Percentiles rank a stretch among this genome's conserved stretches.
Conservation (phyloP, 2,113 vertebrate genomes). For the Pterocles burchelli region DNA sequence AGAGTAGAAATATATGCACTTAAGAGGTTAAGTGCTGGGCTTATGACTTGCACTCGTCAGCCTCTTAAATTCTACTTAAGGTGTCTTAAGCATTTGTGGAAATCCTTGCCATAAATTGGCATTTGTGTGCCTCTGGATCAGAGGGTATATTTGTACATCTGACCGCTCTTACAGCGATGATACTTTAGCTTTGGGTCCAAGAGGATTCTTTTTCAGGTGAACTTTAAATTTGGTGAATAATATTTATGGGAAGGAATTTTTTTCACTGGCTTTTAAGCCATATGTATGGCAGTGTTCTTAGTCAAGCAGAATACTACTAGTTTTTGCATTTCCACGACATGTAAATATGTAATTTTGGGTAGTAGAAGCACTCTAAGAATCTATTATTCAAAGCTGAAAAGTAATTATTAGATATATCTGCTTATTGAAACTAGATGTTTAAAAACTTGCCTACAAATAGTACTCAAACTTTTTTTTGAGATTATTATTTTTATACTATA, state of each 20-base stretch:
- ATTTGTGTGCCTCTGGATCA: not conserved
- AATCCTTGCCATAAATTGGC: not conserved
- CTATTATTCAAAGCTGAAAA: not conserved
- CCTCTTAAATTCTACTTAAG: not conserved
- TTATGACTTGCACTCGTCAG: not conserved
- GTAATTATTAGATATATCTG: not conserved
- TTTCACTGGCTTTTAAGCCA: not conserved
- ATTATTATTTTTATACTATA: not conserved
- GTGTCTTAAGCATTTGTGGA: not conserved
- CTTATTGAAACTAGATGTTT: not conserved
- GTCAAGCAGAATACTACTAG: not conserved
- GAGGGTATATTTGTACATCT: not conserved
- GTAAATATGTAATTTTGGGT: not conserved
- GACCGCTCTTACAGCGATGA: not conserved
- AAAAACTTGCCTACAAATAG: not conserved
- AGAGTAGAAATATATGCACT: not conserved
- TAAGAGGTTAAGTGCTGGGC: not conserved
- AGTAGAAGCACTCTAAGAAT: not conserved
- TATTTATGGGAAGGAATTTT: not conserved
- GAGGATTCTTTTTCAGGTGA: not conserved
- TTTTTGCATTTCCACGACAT: not conserved
- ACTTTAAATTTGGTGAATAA: not conserved
- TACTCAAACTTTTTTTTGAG: not conserved
- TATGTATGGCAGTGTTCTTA: not conserved
- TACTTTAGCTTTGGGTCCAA: not conserved